phyloP scores from a whole-genome alignment of 2,888 invertebrate species.

The Apeira syringaria region DNA sequence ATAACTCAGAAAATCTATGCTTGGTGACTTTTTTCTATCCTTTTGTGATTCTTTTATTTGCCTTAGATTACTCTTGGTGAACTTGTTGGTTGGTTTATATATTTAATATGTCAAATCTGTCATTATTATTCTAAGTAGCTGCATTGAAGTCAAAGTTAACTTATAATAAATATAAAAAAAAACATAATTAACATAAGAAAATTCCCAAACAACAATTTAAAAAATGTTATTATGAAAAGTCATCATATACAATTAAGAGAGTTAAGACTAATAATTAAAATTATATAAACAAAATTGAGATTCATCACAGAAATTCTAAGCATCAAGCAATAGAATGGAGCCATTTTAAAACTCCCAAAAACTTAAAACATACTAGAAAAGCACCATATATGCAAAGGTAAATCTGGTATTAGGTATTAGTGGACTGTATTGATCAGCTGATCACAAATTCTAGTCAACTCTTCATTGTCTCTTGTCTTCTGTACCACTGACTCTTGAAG shows the following conservation, averaged over 20 bases:
- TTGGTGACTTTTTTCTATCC: too few relatives aligned
- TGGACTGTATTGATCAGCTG: constrained; percentile 89
- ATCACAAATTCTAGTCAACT: constrained; percentile 95
- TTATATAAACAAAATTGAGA: constrained; percentile 21
- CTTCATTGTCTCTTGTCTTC: constrained; percentile 94
- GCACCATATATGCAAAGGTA: constrained; percentile 29
- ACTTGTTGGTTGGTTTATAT: too few relatives aligned
- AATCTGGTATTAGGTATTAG: constrained; percentile 30
- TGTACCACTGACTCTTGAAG: constrained; percentile 92
- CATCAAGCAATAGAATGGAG: constrained; percentile 12
- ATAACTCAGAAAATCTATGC: too few relatives aligned
- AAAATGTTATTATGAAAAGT: not conserved
- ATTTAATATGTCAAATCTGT: too few relatives aligned
- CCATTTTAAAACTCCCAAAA: constrained; percentile 9
- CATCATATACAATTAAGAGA: not conserved
- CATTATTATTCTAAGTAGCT: not conserved
- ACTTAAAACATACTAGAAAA: constrained; percentile 27
- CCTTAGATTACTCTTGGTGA: too few relatives aligned
- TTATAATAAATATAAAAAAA: not conserved
- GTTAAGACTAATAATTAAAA: not conserved
- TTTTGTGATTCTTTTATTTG: too few relatives aligned
- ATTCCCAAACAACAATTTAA: not conserved
- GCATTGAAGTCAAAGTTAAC: not conserved
- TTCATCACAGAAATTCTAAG: constrained; percentile 30
- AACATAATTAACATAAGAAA: not conserved